Evolutionary conservation across 2,797 vertebrate species (phyloP).

Genomic region (Ibycter americanus): DNA sequence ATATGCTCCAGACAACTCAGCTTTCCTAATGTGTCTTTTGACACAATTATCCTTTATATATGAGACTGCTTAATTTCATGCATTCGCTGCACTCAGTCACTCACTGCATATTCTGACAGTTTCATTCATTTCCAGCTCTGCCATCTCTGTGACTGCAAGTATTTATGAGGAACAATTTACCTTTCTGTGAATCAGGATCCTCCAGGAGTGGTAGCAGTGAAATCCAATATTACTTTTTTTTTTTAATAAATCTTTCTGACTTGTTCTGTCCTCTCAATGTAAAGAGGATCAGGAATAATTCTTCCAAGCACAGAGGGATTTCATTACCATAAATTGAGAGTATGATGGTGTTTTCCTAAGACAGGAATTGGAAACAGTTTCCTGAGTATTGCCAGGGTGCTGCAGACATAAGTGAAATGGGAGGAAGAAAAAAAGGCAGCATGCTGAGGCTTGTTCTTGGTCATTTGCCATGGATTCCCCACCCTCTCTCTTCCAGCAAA

Average conservation of each 20-base stretch:
- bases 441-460: conserved; percentile 5
- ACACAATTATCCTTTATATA: neutral
- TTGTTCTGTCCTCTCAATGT: neutral
- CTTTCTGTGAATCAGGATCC: neutral
- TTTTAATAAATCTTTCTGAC: neutral
- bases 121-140: neutral
- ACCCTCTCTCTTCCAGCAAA: neutral
- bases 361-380: conserved; percentile 23
- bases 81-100: neutral
- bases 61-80: neutral
- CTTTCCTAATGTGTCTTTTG: neutral
- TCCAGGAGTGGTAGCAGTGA: neutral
- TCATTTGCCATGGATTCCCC: neutral
- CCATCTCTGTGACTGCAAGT: neutral
- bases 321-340: neutral
- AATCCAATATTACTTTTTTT: neutral
- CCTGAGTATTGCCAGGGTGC: conserved; percentile 9
- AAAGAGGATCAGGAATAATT: neutral
- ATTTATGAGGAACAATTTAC: neutral
- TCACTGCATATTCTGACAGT: neutral
- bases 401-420: neutral
- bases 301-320: neutral
- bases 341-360: neutral
- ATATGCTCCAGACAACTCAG: neutral
- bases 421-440: conserved; percentile 3